Conservation (phyloP, 92 coral and sea anemone genomes). For the Parazoanthus darwini region DNA sequence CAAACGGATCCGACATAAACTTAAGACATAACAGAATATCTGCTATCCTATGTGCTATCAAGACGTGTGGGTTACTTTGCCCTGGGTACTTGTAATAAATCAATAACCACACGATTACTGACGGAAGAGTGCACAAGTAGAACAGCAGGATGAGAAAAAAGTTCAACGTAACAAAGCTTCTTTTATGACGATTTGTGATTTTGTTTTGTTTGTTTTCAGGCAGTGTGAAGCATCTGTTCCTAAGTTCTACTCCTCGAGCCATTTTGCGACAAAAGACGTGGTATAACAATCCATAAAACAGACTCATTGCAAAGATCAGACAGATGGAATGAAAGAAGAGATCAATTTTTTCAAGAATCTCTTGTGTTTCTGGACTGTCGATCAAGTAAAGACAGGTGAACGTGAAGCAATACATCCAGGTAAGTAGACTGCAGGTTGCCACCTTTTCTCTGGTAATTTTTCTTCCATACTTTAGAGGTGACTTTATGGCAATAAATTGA, state of each 20-base stretch:
- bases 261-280: slow-evolving; percentile 36
- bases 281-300: slow-evolving; percentile 30
- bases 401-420: slow-evolving; percentile 22
- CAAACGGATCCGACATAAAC: background rate
- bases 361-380: background rate
- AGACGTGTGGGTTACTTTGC: background rate
- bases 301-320: background rate
- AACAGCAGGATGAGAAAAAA: slow-evolving; percentile 42
- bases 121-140: slow-evolving; percentile 16
- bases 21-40: background rate
- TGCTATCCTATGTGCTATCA: slow-evolving; percentile 9
- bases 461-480: slow-evolving; percentile 54
- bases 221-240: background rate
- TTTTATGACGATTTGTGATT: background rate
- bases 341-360: slow-evolving; percentile 16
- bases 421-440: background rate
- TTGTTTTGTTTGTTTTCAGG: background rate
- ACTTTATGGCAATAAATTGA: slow-evolving; percentile 40
- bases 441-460: slow-evolving; percentile 36
- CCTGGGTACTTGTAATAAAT: background rate
- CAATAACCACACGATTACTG: background rate
- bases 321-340: slow-evolving; percentile 18
- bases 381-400: background rate
- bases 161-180: slow-evolving; percentile 45
- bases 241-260: slow-evolving; percentile 20